Conservation (phyloP, 2,888 invertebrate species). For the Chrysolina oricalcia region DNA sequence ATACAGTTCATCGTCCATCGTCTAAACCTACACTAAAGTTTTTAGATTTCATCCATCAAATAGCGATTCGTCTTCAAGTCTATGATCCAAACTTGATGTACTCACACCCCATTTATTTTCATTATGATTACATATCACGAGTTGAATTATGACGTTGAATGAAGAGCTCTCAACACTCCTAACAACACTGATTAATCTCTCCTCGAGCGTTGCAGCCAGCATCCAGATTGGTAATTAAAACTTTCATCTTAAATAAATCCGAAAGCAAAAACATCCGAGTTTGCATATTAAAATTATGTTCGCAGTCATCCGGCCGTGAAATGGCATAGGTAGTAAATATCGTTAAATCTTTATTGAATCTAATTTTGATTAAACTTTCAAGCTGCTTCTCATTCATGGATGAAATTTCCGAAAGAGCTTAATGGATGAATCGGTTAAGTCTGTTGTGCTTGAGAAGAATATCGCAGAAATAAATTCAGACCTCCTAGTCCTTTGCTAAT, state of each 20-base stretch:
- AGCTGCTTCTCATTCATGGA: conserved; percentile 28
- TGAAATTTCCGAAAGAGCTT: conserved; percentile 3
- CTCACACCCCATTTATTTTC: conserved; percentile 1
- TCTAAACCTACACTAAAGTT: no score
- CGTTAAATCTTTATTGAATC: conserved; percentile 38
- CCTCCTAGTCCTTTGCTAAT: no score
- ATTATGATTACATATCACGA: neutral
- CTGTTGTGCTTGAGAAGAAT: neutral
- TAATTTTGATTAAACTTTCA: conserved; percentile 35
- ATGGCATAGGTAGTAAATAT: conserved; percentile 37
- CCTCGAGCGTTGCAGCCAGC: neutral
- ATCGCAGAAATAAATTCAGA: no score
- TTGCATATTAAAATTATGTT: conserved; percentile 37
- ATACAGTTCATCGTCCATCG: no score
- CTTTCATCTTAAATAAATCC: conserved; percentile 25
- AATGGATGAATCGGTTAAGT: neutral
- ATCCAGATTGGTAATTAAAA: conserved; percentile 24
- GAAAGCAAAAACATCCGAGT: conserved; percentile 18
- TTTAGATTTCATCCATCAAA: no score
- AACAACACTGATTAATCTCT: conserved; percentile 13
- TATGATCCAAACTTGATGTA: neutral
- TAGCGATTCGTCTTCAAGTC: no score
- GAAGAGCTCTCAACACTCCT: conserved; percentile 14
- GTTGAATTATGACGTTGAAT: neutral
- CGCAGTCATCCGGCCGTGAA: conserved; percentile 29